Percentiles rank a stretch among this genome's conserved stretches.
phyloP scores from a whole-genome alignment of 2,888 invertebrate species.

The Drosophila demipolita region DNA sequence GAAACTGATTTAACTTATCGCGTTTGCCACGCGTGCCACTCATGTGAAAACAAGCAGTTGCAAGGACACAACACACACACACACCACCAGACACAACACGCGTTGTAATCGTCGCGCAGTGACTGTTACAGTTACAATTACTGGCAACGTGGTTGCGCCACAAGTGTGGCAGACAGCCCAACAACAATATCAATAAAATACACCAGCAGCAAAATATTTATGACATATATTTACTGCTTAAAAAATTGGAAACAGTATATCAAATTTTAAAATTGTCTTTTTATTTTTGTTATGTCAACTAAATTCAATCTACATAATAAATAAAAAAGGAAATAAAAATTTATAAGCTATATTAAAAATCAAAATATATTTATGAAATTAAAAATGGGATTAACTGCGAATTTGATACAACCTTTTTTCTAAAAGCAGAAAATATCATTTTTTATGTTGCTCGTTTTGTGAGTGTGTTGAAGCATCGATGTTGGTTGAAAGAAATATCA shows the following conservation, averaged over 20 bases:
- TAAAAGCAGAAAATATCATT: no score
- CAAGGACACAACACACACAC: constrained; percentile 22
- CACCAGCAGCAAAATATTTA: constrained; percentile 46
- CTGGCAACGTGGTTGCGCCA: constrained; percentile 43
- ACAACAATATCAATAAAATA: background rate
- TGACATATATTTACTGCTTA: constrained; percentile 47
- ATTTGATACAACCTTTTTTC: no score
- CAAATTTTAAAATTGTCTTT: no score
- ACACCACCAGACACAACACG: background rate
- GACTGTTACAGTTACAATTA: constrained; percentile 39
- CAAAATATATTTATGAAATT: no score
- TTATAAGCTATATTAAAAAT: no score
- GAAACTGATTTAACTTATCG: constrained; percentile 75
- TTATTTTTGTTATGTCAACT: no score
- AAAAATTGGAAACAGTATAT: constrained; percentile 11
- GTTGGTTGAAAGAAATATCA: no score
- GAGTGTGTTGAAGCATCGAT: no score
- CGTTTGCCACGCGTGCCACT: constrained; percentile 57
- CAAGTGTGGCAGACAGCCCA: constrained; percentile 46
- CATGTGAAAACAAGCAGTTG: constrained; percentile 59
- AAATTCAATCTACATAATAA: no score
- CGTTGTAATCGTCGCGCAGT: constrained; percentile 4
- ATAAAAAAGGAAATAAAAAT: no score
- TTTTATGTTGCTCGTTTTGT: no score
- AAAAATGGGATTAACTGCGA: no score